Percentiles rank a stretch among this genome's conserved stretches.
These are phyloP conservation scores for Macrochelys suwanniensis DNA, from an alignment of 2,797 vertebrate genomes.

Conservation along the genomic window DNA sequence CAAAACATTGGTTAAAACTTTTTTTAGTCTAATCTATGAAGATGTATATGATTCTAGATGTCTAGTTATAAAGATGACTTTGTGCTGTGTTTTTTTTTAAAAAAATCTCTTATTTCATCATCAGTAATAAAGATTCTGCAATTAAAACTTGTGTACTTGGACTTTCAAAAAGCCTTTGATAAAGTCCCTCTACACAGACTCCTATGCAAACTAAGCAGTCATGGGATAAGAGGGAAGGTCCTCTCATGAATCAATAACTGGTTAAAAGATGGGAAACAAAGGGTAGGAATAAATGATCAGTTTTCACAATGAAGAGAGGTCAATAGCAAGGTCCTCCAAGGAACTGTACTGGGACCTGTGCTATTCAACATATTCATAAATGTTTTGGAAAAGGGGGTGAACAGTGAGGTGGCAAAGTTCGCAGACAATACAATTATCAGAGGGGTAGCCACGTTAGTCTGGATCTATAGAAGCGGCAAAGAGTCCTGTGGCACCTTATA, in stretches of 20 bases:
- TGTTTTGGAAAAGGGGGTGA: background rate
- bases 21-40: background rate
- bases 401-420: background rate
- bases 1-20: background rate
- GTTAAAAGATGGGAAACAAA: background rate
- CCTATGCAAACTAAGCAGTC: background rate
- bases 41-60: background rate
- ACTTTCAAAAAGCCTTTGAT: background rate
- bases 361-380: background rate
- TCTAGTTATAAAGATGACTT: background rate
- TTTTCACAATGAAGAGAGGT: background rate
- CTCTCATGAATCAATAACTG: background rate
- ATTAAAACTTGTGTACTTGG: background rate
- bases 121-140: conserved; percentile 39
- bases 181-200: background rate
- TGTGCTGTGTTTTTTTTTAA: conserved; percentile 37
- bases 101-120: background rate
- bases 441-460: too few species aligned
- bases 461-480: too few species aligned
- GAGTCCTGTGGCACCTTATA: too few species aligned
- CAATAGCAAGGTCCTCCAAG: background rate
- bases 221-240: background rate
- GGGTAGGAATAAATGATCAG: background rate
- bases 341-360: background rate
- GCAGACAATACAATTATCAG: background rate